phyloP scores from a whole-genome alignment of 1,140 invertebrate genomes.

The Frieseomelitta varia region DNA sequence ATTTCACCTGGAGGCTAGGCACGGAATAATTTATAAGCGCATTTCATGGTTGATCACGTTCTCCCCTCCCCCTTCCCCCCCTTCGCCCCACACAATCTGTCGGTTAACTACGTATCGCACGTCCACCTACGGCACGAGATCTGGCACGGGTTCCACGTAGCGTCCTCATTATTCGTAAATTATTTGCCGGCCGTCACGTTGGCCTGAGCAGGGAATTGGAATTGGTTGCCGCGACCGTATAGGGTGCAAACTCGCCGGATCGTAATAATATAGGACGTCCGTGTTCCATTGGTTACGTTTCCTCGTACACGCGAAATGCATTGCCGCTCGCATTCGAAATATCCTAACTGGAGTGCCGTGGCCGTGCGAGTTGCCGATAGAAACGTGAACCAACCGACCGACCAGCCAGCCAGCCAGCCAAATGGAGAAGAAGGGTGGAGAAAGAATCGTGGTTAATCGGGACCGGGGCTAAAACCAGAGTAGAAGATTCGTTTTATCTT shows the following conservation, averaged over 20 bases:
- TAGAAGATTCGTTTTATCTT: slow-evolving; percentile 21
- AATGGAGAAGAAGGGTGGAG: too few species aligned
- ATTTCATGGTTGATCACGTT: slow-evolving; percentile 63
- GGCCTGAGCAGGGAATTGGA: slow-evolving; percentile 50
- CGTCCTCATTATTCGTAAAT: slow-evolving; percentile 68
- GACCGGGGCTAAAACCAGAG: slow-evolving; percentile 18
- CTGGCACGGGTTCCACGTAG: slow-evolving; percentile 54
- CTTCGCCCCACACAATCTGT: slow-evolving; percentile 56
- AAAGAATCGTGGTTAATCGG: slow-evolving; percentile 10
- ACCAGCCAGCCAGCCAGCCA: too few species aligned
- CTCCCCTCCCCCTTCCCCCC: too few species aligned
- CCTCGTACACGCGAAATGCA: slow-evolving; percentile 29
- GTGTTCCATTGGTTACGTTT: slow-evolving; percentile 62
- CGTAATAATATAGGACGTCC: slow-evolving; percentile 59
- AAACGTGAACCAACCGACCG: neutral
- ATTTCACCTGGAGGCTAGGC: slow-evolving; percentile 13
- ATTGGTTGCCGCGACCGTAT: slow-evolving; percentile 55
- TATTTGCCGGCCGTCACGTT: slow-evolving; percentile 64
- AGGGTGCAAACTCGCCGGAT: slow-evolving; percentile 52
- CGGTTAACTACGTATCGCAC: slow-evolving; percentile 49
- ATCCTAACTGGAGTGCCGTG: neutral
- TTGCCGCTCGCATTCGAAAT: slow-evolving; percentile 26
- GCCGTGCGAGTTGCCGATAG: neutral
- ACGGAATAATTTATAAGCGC: slow-evolving; percentile 58
- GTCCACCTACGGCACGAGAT: slow-evolving; percentile 13